Conservation (phyloP, 2,888 invertebrate genomes). For the Xestia ashworthii region DNA sequence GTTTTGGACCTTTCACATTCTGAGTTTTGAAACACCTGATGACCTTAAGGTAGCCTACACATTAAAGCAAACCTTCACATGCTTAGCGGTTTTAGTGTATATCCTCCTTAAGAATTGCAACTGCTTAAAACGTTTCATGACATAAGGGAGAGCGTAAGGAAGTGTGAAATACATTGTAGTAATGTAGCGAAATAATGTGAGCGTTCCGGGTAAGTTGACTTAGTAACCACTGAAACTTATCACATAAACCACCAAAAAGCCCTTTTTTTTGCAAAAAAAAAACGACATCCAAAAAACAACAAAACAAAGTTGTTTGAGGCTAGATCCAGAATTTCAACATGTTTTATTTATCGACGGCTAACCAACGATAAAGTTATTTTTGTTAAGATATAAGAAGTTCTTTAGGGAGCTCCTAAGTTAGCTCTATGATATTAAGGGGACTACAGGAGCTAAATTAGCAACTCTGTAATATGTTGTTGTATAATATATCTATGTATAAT, state of each 20-base stretch:
- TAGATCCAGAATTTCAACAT: neutral
- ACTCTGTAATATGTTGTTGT: no score
- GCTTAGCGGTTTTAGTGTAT: neutral
- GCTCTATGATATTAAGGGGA: neutral
- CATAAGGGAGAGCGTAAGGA: neutral
- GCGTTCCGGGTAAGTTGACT: neutral
- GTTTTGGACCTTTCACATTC: neutral
- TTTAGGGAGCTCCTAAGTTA: neutral
- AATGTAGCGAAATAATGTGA: constrained; percentile 1
- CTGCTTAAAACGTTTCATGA: neutral
- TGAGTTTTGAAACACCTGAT: neutral
- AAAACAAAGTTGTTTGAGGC: neutral
- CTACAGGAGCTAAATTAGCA: no score
- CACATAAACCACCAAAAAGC: neutral
- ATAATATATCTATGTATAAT: no score
- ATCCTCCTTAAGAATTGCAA: neutral
- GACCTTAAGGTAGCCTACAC: neutral
- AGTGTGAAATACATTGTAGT: neutral
- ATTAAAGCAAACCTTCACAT: neutral
- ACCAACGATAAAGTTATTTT: neutral
- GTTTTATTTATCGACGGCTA: no score
- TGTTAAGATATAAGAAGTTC: neutral
- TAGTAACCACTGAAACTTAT: neutral
- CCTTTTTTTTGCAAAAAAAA: no score
- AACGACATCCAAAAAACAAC: no score